Evolutionary conservation across 2,113 vertebrate genomes (phyloP).

Genomic region (Dipodomys spectabilis): DNA sequence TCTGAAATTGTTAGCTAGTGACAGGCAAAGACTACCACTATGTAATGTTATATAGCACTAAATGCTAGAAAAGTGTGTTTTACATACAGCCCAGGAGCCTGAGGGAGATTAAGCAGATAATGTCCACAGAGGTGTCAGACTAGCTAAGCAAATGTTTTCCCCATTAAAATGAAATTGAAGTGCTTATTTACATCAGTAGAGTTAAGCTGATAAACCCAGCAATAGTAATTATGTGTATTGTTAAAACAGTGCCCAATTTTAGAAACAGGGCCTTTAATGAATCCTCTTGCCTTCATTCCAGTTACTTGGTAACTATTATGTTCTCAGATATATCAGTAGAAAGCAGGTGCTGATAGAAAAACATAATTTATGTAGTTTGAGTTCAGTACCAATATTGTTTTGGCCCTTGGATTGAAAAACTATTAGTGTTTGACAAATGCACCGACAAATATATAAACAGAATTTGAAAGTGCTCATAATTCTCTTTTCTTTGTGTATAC

Average conservation of each 20-base stretch:
- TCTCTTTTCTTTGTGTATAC: background rate
- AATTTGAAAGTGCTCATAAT: background rate
- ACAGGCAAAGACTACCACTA: background rate
- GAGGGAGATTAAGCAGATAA: background rate
- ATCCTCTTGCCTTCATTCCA: background rate
- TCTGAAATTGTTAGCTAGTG: conserved; percentile 30
- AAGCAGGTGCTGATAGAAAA: background rate
- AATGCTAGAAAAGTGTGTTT: background rate
- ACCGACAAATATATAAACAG: background rate
- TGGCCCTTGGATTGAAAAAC: background rate
- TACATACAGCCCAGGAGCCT: background rate
- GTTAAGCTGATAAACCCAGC: background rate
- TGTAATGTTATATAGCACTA: background rate
- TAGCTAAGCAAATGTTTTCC: conserved; percentile 28
- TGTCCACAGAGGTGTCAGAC: background rate
- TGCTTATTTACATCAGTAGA: conserved; percentile 8
- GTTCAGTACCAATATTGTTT: background rate
- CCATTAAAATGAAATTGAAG: conserved; percentile 28
- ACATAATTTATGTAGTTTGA: background rate
- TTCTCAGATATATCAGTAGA: background rate
- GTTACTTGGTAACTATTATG: background rate
- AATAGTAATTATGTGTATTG: conserved; percentile 44
- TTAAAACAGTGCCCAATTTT: conserved; percentile 45
- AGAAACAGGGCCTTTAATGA: background rate
- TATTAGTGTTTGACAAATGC: background rate